Evolutionary conservation across 2,888 invertebrate species (phyloP).

Genomic region (Polydesmus complanatus): DNA sequence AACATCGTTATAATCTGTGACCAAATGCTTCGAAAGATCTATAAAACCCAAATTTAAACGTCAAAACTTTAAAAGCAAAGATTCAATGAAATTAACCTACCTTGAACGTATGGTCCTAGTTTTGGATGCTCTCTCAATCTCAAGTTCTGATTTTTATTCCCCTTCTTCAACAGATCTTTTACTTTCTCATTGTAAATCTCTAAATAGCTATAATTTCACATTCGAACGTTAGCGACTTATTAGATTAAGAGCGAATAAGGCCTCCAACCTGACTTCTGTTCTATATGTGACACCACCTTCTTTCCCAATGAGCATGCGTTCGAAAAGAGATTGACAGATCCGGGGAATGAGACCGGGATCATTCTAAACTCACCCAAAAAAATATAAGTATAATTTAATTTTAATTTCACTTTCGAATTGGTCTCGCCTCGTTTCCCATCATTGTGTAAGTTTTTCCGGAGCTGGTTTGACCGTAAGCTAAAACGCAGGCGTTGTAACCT

Average conservation of each 20-base stretch:
- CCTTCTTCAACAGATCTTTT: constrained; percentile 30
- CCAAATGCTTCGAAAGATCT: constrained; percentile 67
- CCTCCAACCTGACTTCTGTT: constrained; percentile 50
- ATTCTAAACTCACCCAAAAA: constrained; percentile 38
- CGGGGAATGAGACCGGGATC: constrained; percentile 70
- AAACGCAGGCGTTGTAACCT: constrained; percentile 78
- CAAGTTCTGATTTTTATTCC: constrained; percentile 43
- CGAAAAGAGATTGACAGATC: constrained; percentile 65
- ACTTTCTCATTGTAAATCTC: constrained; percentile 78
- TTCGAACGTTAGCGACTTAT: background rate
- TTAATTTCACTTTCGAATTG: too few species aligned
- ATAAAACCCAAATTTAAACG: background rate
- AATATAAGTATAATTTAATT: background rate
- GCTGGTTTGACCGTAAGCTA: constrained; percentile 83
- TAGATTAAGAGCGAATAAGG: too few species aligned
- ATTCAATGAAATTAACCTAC: constrained; percentile 21
- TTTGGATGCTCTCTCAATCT: constrained; percentile 66
- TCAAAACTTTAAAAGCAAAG: constrained; percentile 6
- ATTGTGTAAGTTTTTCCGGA: constrained; percentile 84
- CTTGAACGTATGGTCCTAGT: constrained; percentile 68
- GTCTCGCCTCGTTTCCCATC: constrained; percentile 60
- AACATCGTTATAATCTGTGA: constrained; percentile 73
- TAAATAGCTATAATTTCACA: constrained; percentile 45
- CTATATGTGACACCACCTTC: constrained; percentile 69
- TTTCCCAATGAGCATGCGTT: constrained; percentile 63